A percentile compares a stretch with the other conserved stretches of the same genome.
Conservation (phyloP, 2,797 vertebrate species). For the Bovichtus variegatus region DNA sequence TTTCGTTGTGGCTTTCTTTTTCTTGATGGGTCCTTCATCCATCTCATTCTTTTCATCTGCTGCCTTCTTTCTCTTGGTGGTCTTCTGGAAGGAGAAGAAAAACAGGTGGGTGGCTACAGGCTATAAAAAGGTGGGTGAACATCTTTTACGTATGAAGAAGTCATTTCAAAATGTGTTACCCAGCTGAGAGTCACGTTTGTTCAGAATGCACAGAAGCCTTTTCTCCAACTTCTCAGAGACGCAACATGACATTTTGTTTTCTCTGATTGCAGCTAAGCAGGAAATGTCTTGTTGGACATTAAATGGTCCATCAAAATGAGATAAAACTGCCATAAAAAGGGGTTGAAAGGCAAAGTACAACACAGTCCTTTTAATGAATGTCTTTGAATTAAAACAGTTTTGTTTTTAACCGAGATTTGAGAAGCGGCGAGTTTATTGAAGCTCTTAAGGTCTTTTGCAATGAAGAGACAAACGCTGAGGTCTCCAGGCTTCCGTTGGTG, state of each 20-base stretch:
- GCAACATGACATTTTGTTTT: neutral
- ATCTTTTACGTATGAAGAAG: too few relatives aligned
- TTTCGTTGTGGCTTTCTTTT: slow-evolving; percentile 58
- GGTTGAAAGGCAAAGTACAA: neutral
- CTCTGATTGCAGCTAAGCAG: neutral
- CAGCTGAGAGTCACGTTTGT: neutral
- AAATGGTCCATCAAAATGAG: neutral
- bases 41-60: slow-evolving; percentile 37
- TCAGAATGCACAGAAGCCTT: neutral
- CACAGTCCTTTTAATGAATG: neutral
- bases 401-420: neutral
- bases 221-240: neutral
- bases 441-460: slow-evolving; percentile 22
- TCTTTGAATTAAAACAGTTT: neutral
- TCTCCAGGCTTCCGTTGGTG: slow-evolving; percentile 23
- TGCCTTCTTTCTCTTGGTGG: slow-evolving; percentile 75
- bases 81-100: slow-evolving; percentile 49
- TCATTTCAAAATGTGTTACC: neutral
- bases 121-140: neutral
- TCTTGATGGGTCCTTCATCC: slow-evolving; percentile 66
- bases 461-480: slow-evolving; percentile 37
- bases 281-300: neutral
- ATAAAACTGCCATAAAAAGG: neutral
- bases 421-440: slow-evolving; percentile 26
- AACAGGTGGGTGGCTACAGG: too few relatives aligned